These are phyloP conservation scores for Indri indri DNA, from an alignment of 2,113 vertebrate genomes.

Conservation along the genomic window DNA sequence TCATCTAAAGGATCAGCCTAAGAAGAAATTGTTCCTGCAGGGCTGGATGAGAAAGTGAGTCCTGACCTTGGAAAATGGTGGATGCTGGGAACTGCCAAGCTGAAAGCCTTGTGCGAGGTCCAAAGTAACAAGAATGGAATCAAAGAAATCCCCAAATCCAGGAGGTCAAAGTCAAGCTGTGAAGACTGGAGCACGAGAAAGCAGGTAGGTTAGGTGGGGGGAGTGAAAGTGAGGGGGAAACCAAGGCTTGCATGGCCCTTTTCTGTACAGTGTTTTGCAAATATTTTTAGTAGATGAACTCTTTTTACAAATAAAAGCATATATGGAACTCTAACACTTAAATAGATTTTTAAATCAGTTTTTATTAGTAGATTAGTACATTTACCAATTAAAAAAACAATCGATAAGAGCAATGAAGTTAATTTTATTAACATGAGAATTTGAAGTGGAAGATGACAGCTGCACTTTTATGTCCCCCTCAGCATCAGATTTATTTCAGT, in stretches of 20 bases:
- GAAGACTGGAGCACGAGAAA: not conserved
- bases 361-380: not conserved
- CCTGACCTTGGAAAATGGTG: not conserved
- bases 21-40: not conserved
- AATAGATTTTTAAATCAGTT: not conserved
- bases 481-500: not conserved
- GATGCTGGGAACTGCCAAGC: not conserved
- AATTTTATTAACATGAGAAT: not conserved
- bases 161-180: not conserved
- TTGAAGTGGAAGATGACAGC: not conserved
- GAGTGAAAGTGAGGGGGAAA: not conserved
- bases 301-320: not conserved
- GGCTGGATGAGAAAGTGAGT: not conserved
- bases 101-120: not conserved
- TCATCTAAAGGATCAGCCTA: not conserved
- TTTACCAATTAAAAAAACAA: not conserved
- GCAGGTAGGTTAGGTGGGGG: not conserved
- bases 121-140: not conserved
- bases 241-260: not conserved
- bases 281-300: not conserved
- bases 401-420: not conserved
- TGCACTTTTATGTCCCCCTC: not conserved
- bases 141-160: not conserved
- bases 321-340: not conserved
- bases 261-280: not conserved